A percentile compares a stretch with the other conserved stretches of the same genome.
phyloP scores from a whole-genome alignment of 1,140 invertebrate species.

The Aphaenogaster rudis region DNA sequence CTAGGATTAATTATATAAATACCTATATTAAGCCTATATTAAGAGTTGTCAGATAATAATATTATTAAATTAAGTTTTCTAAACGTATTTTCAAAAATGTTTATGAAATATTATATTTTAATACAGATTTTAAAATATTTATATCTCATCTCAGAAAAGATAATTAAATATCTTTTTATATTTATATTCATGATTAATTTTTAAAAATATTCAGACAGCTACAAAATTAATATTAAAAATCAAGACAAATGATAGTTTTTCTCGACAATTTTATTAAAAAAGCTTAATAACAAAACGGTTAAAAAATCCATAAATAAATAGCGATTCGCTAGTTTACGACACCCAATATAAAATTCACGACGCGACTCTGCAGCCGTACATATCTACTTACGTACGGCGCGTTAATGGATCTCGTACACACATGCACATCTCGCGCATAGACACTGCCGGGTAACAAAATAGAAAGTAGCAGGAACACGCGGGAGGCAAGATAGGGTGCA shows the following conservation, averaged over 20 bases:
- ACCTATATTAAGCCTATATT: neutral
- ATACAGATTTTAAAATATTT: neutral
- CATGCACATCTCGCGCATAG: neutral
- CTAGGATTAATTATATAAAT: neutral
- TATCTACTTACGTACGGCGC: neutral
- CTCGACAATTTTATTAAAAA: neutral
- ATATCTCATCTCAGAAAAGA: neutral
- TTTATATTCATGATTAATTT: neutral
- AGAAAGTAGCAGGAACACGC: conserved; percentile 66
- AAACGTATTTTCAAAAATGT: neutral
- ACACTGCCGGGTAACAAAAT: conserved; percentile 67
- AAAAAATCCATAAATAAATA: neutral
- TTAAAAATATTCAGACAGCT: neutral
- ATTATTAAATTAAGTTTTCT: neutral
- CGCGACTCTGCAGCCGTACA: neutral
- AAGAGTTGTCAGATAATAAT: neutral
- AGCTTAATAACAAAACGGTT: neutral
- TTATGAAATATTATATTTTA: neutral
- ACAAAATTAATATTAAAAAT: neutral
- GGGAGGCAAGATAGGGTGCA: conserved; percentile 22
- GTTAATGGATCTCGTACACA: conserved; percentile 51
- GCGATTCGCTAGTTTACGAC: neutral
- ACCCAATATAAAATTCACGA: conserved; percentile 14
- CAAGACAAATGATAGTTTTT: neutral
- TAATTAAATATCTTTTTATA: conserved; percentile 17